Percentiles rank a stretch among this genome's conserved stretches.
phyloP scores from a whole-genome alignment of 1,140 invertebrate genomes.

The Drosophila mojavensis region DNA sequence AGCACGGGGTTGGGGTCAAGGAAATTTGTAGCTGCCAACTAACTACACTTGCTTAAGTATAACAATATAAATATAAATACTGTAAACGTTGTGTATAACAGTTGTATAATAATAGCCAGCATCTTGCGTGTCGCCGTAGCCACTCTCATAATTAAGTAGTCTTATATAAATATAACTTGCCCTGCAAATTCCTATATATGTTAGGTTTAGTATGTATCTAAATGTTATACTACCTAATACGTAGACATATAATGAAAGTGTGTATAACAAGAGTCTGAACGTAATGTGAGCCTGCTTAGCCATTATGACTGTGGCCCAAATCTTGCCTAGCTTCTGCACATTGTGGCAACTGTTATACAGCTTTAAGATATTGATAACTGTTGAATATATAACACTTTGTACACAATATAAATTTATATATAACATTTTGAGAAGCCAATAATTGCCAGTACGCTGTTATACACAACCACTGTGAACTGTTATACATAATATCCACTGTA shows the following conservation, averaged over 20 bases:
- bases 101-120: constrained; percentile 9
- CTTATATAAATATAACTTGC: constrained; percentile 17
- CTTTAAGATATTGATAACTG: background rate
- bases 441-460: background rate
- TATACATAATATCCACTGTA: constrained; percentile 2
- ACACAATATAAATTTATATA: background rate
- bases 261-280: constrained; percentile 1
- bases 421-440: too few species aligned
- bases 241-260: background rate
- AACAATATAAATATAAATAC: constrained; percentile 11
- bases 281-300: constrained; percentile 26
- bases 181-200: constrained; percentile 38
- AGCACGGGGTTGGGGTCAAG: background rate
- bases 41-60: constrained; percentile 30
- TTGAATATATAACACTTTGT: background rate
- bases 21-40: constrained; percentile 48
- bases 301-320: constrained; percentile 20
- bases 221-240: constrained; percentile 33
- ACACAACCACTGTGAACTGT: background rate
- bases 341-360: constrained; percentile 37
- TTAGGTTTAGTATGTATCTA: constrained; percentile 12
- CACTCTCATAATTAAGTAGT: constrained; percentile 37
- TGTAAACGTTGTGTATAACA: constrained; percentile 25
- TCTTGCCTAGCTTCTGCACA: constrained; percentile 24
- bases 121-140: constrained; percentile 17